Conservation (phyloP, 2,113 vertebrate species). For the Capreolus pygargus region DNA sequence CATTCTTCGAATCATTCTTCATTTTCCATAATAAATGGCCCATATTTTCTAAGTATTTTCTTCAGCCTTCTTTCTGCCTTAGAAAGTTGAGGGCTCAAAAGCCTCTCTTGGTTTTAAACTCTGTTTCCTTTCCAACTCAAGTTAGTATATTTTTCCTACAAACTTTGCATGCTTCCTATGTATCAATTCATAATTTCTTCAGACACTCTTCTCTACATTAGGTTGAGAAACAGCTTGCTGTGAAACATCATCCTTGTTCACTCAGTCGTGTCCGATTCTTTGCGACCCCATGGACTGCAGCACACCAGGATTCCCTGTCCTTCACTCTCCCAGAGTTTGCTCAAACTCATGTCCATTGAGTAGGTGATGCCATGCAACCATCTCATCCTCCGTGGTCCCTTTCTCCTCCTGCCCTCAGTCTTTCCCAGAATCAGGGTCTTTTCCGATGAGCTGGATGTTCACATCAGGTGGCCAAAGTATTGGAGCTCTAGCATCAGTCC, state of each 20-base stretch:
- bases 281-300: neutral
- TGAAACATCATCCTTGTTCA: neutral
- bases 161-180: neutral
- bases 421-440: neutral
- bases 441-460: neutral
- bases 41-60: neutral
- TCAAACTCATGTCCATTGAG: neutral
- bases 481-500: neutral
- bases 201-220: neutral
- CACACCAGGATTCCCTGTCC: neutral
- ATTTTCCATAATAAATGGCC: neutral
- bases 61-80: neutral
- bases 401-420: neutral
- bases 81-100: neutral
- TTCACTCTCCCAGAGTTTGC: neutral
- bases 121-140: neutral
- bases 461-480: neutral
- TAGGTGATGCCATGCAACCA: neutral
- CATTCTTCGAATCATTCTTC: neutral
- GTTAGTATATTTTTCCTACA: neutral
- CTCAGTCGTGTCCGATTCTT: neutral
- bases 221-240: neutral
- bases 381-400: neutral
- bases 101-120: neutral
- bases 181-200: neutral